Conservation (phyloP, 2,113 vertebrate genomes). For the Peromyscus polionotus region DNA sequence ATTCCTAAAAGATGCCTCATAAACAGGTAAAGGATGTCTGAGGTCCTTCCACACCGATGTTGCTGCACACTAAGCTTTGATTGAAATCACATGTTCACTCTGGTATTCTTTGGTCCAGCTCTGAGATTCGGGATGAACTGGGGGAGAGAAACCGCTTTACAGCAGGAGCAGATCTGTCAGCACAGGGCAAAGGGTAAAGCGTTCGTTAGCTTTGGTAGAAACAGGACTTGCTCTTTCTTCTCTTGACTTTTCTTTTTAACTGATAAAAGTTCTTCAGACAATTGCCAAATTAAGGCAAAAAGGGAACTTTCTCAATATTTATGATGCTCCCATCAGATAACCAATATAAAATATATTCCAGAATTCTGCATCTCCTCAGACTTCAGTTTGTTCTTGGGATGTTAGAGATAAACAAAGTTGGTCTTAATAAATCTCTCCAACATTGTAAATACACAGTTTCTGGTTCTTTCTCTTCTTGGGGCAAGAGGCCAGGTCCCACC, state of each 20-base stretch:
- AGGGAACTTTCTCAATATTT: conserved; percentile 76
- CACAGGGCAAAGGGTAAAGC: conserved; percentile 80
- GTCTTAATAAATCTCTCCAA: conserved; percentile 76
- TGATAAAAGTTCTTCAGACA: conserved; percentile 55
- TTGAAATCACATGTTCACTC: conserved; percentile 70
- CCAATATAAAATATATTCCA: conserved; percentile 79
- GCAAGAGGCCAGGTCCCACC: conserved; percentile 64
- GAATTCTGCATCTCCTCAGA: conserved; percentile 79
- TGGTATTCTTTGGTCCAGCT: conserved; percentile 72
- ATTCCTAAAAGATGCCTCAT: not conserved
- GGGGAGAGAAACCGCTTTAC: conserved; percentile 78
- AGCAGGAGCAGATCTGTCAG: conserved; percentile 77
- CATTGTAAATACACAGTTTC: conserved; percentile 76
- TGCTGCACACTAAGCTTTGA: not conserved
- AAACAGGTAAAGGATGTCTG: not conserved
- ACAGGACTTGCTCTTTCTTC: conserved; percentile 74
- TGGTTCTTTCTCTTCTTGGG: conserved; percentile 70
- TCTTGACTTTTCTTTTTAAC: conserved; percentile 34
- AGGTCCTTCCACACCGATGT: not conserved
- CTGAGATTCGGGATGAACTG: conserved; percentile 80
- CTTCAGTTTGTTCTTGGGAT: conserved; percentile 77
- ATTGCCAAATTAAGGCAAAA: conserved; percentile 79
- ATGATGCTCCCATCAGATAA: conserved; percentile 83
- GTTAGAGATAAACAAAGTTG: conserved; percentile 80
- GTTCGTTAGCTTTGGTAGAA: conserved; percentile 81